Percentiles rank a stretch among this genome's conserved stretches.
Conservation (phyloP, 2,888 invertebrate genomes). For the Cryptocephalus moraei region DNA sequence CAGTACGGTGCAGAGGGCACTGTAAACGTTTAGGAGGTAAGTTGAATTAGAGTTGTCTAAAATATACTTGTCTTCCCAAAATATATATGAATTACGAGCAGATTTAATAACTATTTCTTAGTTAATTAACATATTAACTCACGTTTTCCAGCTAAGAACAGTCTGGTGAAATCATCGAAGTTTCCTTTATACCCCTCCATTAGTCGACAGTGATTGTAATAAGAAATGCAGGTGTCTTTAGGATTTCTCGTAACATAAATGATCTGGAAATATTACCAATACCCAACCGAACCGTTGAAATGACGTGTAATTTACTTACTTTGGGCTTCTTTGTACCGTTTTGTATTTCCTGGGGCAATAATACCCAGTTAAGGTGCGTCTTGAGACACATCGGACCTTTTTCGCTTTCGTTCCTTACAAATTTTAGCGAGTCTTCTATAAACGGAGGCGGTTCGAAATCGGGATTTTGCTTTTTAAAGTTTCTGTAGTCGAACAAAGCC, state of each 20-base stretch:
- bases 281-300: not conserved
- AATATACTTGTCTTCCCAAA: not conserved
- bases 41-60: not conserved
- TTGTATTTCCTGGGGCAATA: constrained; percentile 44
- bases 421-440: constrained; percentile 23
- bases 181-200: constrained; percentile 44
- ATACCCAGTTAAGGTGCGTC: constrained; percentile 50
- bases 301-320: constrained; percentile 18
- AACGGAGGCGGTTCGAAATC: constrained; percentile 24
- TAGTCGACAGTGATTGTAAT: constrained; percentile 55
- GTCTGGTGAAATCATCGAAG: constrained; percentile 48
- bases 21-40: constrained; percentile 12
- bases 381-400: constrained; percentile 46
- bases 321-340: constrained; percentile 34
- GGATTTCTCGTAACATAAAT: constrained; percentile 64
- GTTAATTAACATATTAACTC: constrained; percentile 17
- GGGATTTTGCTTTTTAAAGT: constrained; percentile 24
- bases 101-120: too few species aligned
- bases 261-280: constrained; percentile 37
- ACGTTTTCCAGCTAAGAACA: constrained; percentile 51
- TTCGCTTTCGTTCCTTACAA: constrained; percentile 14
- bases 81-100: too few species aligned
- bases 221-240: constrained; percentile 61
- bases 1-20: constrained; percentile 30
- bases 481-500: constrained; percentile 35